These are phyloP conservation scores for Metridium senile DNA, from an alignment of 92 coral and sea anemone genomes.

Conservation along the genomic window DNA sequence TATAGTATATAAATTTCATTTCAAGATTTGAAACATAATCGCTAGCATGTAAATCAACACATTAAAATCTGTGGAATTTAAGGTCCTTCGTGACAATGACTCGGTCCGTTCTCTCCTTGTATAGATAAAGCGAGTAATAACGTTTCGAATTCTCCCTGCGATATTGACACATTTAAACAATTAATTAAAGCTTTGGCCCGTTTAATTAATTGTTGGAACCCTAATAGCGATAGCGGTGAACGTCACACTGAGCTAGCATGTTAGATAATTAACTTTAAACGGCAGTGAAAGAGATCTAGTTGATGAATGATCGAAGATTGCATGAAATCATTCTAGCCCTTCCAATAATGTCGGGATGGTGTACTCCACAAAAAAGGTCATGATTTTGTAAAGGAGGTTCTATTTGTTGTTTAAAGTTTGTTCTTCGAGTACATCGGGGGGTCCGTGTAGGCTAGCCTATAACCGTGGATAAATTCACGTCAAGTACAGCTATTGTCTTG, in stretches of 20 bases:
- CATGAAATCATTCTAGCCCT: slow-evolving; percentile 19
- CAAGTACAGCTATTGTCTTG: not conserved
- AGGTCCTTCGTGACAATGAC: not conserved
- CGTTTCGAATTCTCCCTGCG: not conserved
- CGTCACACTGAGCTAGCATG: slow-evolving; percentile 23
- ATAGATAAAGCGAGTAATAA: not conserved
- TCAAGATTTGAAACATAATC: not conserved
- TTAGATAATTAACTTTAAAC: slow-evolving; percentile 9
- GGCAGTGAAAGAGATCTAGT: slow-evolving; percentile 1
- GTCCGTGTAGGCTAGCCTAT: slow-evolving; percentile 13
- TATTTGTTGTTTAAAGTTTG: not conserved
- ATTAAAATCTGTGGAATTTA: slow-evolving; percentile 6
- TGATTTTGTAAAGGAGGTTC: not conserved
- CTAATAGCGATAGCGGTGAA: not conserved
- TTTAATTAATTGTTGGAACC: slow-evolving; percentile 23
- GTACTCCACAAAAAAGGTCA: not conserved
- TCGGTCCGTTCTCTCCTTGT: not conserved
- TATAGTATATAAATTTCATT: slow-evolving; percentile 25
- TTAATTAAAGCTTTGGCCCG: slow-evolving; percentile 1
- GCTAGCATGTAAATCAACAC: not conserved
- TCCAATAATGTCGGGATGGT: not conserved
- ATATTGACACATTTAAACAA: slow-evolving; percentile 9
- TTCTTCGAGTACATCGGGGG: slow-evolving; percentile 20
- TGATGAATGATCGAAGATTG: slow-evolving; percentile 24
- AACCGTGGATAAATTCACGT: not conserved